phyloP scores from a whole-genome alignment of 2,797 vertebrate genomes.

The Sebastes jordani region DNA sequence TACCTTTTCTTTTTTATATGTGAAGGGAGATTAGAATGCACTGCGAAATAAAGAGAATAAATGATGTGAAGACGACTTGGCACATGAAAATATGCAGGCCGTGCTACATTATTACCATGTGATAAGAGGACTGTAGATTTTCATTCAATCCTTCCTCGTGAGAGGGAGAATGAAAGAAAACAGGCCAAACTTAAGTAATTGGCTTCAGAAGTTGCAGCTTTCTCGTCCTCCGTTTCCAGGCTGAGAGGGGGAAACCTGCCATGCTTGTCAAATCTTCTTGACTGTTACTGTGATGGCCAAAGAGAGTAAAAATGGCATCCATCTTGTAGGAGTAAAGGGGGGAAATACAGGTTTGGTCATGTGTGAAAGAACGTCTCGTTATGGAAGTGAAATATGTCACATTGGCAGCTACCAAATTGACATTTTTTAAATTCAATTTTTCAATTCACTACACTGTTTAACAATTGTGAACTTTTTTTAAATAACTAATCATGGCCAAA shows the following conservation, averaged over 20 bases:
- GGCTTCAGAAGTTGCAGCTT: slow-evolving; percentile 74
- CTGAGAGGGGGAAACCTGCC: slow-evolving; percentile 76
- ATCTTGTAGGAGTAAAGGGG: slow-evolving; percentile 61
- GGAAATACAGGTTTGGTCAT: slow-evolving; percentile 77
- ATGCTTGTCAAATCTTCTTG: slow-evolving; percentile 79
- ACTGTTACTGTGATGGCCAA: slow-evolving; percentile 73
- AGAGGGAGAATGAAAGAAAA: slow-evolving; percentile 62
- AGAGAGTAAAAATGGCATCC: slow-evolving; percentile 72
- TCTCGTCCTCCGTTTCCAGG: slow-evolving; percentile 64
- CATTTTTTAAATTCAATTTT: slow-evolving; percentile 48
- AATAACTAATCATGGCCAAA: slow-evolving; percentile 51
- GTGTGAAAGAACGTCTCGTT: slow-evolving; percentile 79
- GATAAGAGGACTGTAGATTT: slow-evolving; percentile 64
- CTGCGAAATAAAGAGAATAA: slow-evolving; percentile 65
- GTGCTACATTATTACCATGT: slow-evolving; percentile 60
- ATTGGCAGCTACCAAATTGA: slow-evolving; percentile 49
- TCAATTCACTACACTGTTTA: slow-evolving; percentile 40
- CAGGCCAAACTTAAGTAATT: slow-evolving; percentile 76
- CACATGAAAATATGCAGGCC: slow-evolving; percentile 53
- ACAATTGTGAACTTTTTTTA: slow-evolving; percentile 45
- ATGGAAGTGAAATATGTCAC: slow-evolving; percentile 77
- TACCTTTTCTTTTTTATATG: slow-evolving; percentile 43
- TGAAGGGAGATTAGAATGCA: slow-evolving; percentile 71
- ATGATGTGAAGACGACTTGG: slow-evolving; percentile 65
- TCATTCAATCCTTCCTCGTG: slow-evolving; percentile 49